Conservation (phyloP, 2,113 vertebrate genomes). For the Pyrgilauda ruficollis region DNA sequence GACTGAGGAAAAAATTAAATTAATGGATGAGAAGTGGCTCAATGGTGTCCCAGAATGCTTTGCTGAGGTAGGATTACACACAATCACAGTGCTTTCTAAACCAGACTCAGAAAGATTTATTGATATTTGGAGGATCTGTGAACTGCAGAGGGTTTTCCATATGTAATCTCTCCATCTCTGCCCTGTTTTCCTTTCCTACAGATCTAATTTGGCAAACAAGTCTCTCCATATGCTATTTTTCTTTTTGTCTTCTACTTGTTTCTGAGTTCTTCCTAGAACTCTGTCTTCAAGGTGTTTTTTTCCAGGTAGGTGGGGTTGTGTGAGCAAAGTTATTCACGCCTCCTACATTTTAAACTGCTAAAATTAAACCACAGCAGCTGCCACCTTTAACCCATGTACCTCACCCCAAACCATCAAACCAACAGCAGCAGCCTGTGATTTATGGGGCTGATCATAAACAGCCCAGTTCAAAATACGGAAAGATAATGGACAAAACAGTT, state of each 20-base stretch:
- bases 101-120: not conserved
- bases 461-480: not conserved
- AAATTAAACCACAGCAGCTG: not conserved
- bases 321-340: not conserved
- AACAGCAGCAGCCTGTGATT: not conserved
- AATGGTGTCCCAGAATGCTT: not conserved
- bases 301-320: fast-evolving
- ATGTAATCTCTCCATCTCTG: not conserved
- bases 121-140: not conserved
- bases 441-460: not conserved
- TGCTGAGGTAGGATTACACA: not conserved
- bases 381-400: not conserved
- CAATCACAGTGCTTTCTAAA: not conserved
- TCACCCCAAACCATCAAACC: not conserved
- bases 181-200: not conserved
- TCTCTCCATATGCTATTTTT: fast-evolving
- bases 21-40: not conserved
- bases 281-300: not conserved
- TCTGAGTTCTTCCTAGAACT: not conserved
- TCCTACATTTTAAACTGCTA: not conserved
- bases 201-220: not conserved
- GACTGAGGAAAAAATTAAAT: not conserved
- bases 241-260: not conserved
- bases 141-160: not conserved
- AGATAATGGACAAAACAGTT: not conserved